Evolutionary conservation across 2,797 vertebrate species (phyloP).

Genomic region (Dendrocincla tyrannina): DNA sequence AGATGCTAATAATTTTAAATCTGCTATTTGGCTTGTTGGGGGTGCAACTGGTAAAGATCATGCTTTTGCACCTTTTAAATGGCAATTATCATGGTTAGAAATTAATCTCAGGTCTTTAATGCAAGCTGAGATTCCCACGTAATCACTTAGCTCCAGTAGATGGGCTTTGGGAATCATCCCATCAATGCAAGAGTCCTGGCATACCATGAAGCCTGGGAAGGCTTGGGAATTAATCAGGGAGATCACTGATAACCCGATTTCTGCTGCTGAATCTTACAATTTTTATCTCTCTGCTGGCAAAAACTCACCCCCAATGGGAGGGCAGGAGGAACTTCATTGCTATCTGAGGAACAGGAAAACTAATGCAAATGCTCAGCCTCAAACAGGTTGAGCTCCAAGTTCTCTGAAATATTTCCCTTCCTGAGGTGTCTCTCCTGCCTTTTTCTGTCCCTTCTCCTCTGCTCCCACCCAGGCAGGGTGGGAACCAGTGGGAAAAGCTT

Average conservation of each 20-base stretch:
- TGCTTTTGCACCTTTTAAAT: background rate
- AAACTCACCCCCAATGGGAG: background rate
- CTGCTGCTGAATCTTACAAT: background rate
- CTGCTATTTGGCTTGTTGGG: background rate
- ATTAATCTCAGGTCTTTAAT: background rate
- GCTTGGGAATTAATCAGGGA: background rate
- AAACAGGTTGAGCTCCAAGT: background rate
- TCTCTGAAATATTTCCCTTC: background rate
- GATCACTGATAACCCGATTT: background rate
- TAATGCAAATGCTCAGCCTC: background rate
- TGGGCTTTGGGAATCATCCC: background rate
- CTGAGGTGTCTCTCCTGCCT: background rate
- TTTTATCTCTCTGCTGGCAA: background rate
- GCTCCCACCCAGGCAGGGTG: background rate
- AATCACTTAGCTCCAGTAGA: background rate
- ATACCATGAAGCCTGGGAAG: background rate
- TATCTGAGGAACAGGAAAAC: background rate
- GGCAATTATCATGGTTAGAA: background rate
- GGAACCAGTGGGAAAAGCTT: background rate
- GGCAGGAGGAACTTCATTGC: background rate
- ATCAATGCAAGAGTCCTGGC: accelerated
- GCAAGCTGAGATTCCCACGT: background rate
- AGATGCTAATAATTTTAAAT: background rate
- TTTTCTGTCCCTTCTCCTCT: background rate
- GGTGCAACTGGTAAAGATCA: background rate